These are phyloP conservation scores for Typhlichthys subterraneus DNA, from an alignment of 2,797 vertebrate species.

Conservation along the genomic window DNA sequence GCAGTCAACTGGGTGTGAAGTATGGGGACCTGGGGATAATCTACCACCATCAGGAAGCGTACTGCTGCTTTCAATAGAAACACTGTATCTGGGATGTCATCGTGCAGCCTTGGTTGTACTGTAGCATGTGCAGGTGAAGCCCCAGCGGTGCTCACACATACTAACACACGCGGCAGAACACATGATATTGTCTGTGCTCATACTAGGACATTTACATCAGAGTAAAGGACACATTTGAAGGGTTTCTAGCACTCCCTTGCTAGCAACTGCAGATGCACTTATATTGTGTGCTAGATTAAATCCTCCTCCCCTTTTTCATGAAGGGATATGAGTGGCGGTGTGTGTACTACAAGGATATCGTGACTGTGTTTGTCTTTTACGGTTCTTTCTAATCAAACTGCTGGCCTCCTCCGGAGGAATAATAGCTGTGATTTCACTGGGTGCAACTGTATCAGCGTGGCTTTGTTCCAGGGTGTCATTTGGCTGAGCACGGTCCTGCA, in stretches of 20 bases:
- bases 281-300: constrained; percentile 39
- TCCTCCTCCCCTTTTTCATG: constrained; percentile 7
- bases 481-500: constrained; percentile 68
- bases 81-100: not conserved
- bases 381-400: constrained; percentile 60
- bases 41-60: no score
- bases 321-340: constrained; percentile 27
- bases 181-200: not conserved
- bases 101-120: not conserved
- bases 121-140: not conserved
- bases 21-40: no score
- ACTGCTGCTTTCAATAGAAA: no score
- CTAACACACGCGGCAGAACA: no score
- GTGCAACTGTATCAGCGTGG: constrained; percentile 65
- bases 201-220: not conserved
- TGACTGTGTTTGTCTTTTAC: constrained; percentile 49
- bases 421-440: constrained; percentile 65
- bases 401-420: constrained; percentile 64
- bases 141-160: no score
- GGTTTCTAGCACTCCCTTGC: constrained; percentile 39
- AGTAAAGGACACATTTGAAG: constrained; percentile 13
- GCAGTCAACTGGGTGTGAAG: no score
- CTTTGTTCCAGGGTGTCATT: constrained; percentile 67
- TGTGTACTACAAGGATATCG: constrained; percentile 32
- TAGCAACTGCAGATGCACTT: constrained; percentile 42